Evolutionary conservation across 2,113 vertebrate species (phyloP), one percentile per base, ranked within the genome.

Genomic region (Eonycteris spelaea): DNA sequence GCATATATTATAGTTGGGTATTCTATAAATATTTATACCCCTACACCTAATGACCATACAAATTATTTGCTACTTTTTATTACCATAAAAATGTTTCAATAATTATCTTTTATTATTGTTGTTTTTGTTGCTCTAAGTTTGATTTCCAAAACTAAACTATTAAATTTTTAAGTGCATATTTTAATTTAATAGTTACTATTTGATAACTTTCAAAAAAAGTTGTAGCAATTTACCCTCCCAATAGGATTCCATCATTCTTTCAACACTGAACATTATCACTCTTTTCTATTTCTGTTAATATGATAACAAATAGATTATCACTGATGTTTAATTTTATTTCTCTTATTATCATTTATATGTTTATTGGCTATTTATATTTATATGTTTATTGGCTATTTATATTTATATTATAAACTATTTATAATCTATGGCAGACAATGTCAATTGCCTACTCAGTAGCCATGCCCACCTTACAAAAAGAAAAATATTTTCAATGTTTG

Each of bases 311-410:
- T 53, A 88, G 59, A 82, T 80, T 70, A 38, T 85, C 26, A 84
- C 10, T 59, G 22, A 51, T 84, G 55, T 61, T 93, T 85, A 93
- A 93, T 71, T 90, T 93, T 35, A 93, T 53, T 90, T 93, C 43
- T 75, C 51, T 71, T 18, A 65, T 67, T 38, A 80, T 51, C 24
- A 79, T 93, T 95, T 21, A 82, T 74, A 35, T 77, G 26, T 65
- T 85, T 73, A 71, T 45, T 85, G 45, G 55, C 71, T 71, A 63
- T 35, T 78, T 85, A 55, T 88, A 77, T 74, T 87, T 92, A 82
- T 74, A 35, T 77, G 26, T 65, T 85, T 73, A 71, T 45, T 85
- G 45, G 55, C 71, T 71, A 63, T 35, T 78, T 85, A 55, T 88
- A 77, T 61, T n/a, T 53, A 7, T 70, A 43, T 61, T 84, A 2